Evolutionary conservation across 1,140 invertebrate genomes (phyloP), one percentile per base, ranked within the genome.

Genomic region (Caenorhabditis inopinata): DNA sequence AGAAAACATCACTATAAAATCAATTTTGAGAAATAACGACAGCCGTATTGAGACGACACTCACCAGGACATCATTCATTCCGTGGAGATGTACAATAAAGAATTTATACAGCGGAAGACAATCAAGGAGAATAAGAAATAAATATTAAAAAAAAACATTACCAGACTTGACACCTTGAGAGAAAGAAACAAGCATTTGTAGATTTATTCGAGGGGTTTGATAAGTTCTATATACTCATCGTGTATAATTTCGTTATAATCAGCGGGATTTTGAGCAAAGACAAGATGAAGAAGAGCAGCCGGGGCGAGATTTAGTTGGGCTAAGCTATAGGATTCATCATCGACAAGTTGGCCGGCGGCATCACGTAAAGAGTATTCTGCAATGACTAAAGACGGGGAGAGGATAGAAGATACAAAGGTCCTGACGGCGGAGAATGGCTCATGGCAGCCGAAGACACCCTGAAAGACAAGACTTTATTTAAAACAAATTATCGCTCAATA

Each of bases 401-500:
- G 53, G 6, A 18, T 12, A 7, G 73, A 75, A 27, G 49, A 9
- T 7, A 83, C 46, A 29, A 83, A 83, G 14, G 58, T n/a, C 0
- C 83, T 38, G 21, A 83, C 81, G 2, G 51, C 35, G 23, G 27
- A 49, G 32, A 83, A 25, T 12, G 76, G 74, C 32, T 83, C 83
- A 29, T 58, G 32, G 29, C 58, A 68, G 6, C 68, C 76, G 27
- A 83, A 83, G 12, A 62, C 68, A 12, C 77, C 83, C 82, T 83
- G 68, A 45, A 83, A 74, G 11, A 7, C 9, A 12, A 42, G n/a
- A 79, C n/a, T n/a, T n/a, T n/a, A n/a, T n/a, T 42, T 21, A 29
- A 25, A 48, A 25, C 18, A n/a, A 49, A 21, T 80, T 23, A 18
- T 42, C 18, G 27, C 3, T 23, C 6, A 21, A 14, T 14, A 75